Evolutionary conservation across 2,888 invertebrate species (phyloP).

Genomic region (Sarcophaga subvicina): DNA sequence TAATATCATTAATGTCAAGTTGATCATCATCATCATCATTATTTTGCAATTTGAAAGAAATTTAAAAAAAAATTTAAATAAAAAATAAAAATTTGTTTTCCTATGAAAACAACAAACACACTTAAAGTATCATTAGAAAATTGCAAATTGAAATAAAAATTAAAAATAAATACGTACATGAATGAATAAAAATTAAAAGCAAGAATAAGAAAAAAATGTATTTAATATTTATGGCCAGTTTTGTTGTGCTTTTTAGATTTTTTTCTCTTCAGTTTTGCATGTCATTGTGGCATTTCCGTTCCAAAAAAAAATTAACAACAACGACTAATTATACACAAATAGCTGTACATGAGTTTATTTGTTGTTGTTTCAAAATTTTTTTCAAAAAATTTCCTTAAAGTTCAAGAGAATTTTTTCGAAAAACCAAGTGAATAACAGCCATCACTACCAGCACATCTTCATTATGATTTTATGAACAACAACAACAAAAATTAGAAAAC

Average conservation of each 20-base stretch:
- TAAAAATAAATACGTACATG: neutral
- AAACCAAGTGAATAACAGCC: slow-evolving; percentile 7
- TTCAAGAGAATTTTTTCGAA: slow-evolving; percentile 61
- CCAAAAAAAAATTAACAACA: slow-evolving; percentile 34
- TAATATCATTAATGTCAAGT: neutral
- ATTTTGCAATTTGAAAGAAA: neutral
- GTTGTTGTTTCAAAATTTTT: neutral
- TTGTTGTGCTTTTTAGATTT: neutral
- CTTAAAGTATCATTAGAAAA: neutral
- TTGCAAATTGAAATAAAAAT: neutral
- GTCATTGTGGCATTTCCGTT: slow-evolving; percentile 69
- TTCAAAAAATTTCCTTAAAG: slow-evolving; percentile 42
- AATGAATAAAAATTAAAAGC: neutral
- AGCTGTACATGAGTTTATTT: slow-evolving; percentile 30
- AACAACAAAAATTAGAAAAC: neutral
- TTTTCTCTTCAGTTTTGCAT: slow-evolving; percentile 49
- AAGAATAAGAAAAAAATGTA: neutral
- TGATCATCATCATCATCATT: neutral
- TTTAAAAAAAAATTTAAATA: neutral
- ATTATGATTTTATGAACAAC: neutral
- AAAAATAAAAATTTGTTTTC: neutral
- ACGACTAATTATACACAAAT: slow-evolving; percentile 8
- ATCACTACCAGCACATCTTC: neutral
- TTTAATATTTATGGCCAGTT: neutral
- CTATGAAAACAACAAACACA: neutral